Base-by-base conservation (phyloP, 92 coral and sea anemone genomes). In the Zoanthus gigantus region DNA sequence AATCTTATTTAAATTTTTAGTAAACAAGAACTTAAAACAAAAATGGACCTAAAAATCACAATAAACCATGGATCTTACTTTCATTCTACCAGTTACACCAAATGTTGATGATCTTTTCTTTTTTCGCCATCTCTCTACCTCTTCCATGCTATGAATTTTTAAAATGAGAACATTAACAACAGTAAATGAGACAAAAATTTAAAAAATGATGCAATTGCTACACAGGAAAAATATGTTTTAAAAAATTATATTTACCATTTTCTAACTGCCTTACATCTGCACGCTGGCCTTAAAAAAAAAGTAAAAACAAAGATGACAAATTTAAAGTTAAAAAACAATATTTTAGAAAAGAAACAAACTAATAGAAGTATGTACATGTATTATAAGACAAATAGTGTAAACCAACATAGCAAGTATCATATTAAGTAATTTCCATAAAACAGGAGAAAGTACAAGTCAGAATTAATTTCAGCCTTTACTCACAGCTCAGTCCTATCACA, bases 101-200 rank as follows among this genome's bases (percentile, higher is more conserved):
- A 58, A 58, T 58, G 66, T 14, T 58, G 66, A 58, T 58, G 66
- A 58, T 58, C 28, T 58, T 58, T 58, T 58, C 66, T 58, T 58
- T 58, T 58, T 58, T 58, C 66, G 66, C 66, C 66, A 58, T 58
- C 66, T 58, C 66, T 58, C 66, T 58, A 58, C 66, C 66, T 58
- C 66, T 58, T 58, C 66, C 66, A 58, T 58, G 66, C 66, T 58
- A 58, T 17, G 66, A 58, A 58, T 58, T 58, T 58, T 58, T 58
- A 14, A 58, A 58, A 58, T 58, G 66, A 58, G 66, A 58, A 58
- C 66, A 58, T 58, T 58, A 58, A 16, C 66, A 58, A 58, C 66
- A 58, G 66, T 58, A 58, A 58, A 58, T 58, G 66, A 58, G 66
- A 58, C 66, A 58, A 16, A 58, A 58, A 58, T 58, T 58, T 58